These are phyloP conservation scores for Ferrisia virgata DNA, from an alignment of 2,888 invertebrate species.

Conservation along the genomic window DNA sequence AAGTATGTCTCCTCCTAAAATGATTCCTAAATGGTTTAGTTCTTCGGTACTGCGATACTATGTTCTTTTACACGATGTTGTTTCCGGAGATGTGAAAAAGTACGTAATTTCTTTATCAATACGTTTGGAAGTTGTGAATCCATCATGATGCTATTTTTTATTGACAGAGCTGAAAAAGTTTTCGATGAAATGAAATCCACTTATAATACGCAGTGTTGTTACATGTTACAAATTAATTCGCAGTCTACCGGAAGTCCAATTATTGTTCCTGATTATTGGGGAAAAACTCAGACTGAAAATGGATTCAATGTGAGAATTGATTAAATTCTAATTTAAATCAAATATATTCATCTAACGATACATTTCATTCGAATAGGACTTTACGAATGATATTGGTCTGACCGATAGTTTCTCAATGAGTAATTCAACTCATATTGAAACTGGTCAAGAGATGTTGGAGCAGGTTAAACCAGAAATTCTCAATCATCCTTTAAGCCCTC, in stretches of 20 bases:
- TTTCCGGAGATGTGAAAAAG: constrained; percentile 47
- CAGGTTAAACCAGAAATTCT: constrained; percentile 53
- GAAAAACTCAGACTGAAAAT: constrained; percentile 54
- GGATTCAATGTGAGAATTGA: not conserved
- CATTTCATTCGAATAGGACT: not conserved
- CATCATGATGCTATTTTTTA: constrained; percentile 2
- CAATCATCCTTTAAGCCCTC: constrained; percentile 72
- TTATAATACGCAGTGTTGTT: constrained; percentile 84
- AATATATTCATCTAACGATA: not conserved
- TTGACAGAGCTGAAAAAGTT: constrained; percentile 70
- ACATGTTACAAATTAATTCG: constrained; percentile 86
- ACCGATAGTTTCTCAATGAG: constrained; percentile 19
- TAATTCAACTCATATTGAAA: constrained; percentile 53
- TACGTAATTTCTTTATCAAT: not conserved
- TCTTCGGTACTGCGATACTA: constrained; percentile 49
- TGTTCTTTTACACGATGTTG: constrained; percentile 50
- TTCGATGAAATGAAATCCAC: constrained; percentile 82
- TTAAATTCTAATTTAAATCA: not conserved
- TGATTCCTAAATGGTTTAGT: constrained; percentile 59
- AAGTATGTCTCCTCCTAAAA: constrained; percentile 60
- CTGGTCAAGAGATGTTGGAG: constrained; percentile 57
- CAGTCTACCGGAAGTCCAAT: constrained; percentile 54
- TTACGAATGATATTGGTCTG: not conserved
- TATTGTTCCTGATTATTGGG: constrained; percentile 60
- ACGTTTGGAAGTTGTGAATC: too few relatives aligned